phyloP scores from a whole-genome alignment of 1,140 invertebrate species.

The Sogatella furcifera region DNA sequence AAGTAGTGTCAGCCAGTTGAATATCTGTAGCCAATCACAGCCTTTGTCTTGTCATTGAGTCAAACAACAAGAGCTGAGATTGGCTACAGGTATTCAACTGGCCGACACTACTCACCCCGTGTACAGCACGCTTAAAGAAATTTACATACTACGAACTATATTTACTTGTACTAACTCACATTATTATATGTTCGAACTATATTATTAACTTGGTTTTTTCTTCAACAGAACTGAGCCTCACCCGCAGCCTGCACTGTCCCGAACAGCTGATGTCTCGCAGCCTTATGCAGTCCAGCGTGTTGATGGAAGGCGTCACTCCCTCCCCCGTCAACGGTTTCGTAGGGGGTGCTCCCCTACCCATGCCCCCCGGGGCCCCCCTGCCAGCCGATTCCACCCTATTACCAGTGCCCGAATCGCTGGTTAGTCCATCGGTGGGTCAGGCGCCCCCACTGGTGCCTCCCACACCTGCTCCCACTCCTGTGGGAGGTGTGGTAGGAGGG shows the following conservation, averaged over 20 bases:
- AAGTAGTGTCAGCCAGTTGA: no score
- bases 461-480: conserved; percentile 13
- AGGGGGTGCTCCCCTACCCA: no score
- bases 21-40: no score
- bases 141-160: no score
- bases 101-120: no score
- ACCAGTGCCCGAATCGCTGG: conserved; percentile 71
- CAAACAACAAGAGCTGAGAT: no score
- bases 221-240: conserved; percentile 1
- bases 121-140: no score
- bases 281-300: not conserved
- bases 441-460: conserved; percentile 48
- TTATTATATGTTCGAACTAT: no score
- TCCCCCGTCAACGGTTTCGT: not conserved
- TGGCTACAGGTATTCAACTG: no score
- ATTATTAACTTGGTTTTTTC: not conserved
- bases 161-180: no score
- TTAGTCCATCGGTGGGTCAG: conserved; percentile 50
- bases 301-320: not conserved
- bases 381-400: conserved; percentile 73
- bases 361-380: conserved; percentile 37
- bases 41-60: no score
- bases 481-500: not conserved
- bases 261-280: not conserved
- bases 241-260: conserved; percentile 12